These are phyloP conservation scores for Cephus rjabovi DNA, from an alignment of 2,888 invertebrate species.

Conservation along the genomic window DNA sequence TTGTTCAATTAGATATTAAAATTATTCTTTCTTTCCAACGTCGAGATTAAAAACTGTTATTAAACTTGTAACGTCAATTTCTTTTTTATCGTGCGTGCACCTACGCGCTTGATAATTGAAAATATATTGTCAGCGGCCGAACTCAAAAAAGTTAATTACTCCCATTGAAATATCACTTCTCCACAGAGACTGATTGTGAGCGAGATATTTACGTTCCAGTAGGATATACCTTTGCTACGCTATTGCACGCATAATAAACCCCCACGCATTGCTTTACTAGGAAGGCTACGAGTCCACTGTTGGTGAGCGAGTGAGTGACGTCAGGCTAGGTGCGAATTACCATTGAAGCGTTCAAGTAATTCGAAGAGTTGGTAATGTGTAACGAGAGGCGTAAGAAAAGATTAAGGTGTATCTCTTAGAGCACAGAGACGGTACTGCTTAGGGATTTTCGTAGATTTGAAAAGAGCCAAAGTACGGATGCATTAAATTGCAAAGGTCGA, in stretches of 20 bases:
- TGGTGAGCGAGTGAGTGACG: background rate
- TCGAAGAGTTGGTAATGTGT: background rate
- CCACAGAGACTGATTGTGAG: background rate
- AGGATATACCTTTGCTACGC: background rate
- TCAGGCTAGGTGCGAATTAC: background rate
- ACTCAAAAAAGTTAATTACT: background rate
- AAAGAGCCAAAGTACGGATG: background rate
- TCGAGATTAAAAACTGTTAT: background rate
- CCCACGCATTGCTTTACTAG: background rate
- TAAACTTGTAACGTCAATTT: background rate
- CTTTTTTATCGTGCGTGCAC: too few relatives aligned
- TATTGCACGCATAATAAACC: background rate
- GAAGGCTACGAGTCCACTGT: background rate
- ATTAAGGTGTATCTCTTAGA: background rate
- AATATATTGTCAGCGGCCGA: background rate
- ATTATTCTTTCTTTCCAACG: background rate
- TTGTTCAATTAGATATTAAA: background rate
- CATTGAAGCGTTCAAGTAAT: background rate
- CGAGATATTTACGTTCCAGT: background rate
- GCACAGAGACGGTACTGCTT: background rate
- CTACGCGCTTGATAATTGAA: background rate
- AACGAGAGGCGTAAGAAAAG: background rate
- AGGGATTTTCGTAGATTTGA: background rate
- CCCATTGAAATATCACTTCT: background rate
- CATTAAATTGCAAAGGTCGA: background rate